Percentiles rank a stretch among this genome's conserved stretches.
Evolutionary conservation across 2,888 invertebrate genomes (phyloP).

Genomic region (Plagodis dolabraria): DNA sequence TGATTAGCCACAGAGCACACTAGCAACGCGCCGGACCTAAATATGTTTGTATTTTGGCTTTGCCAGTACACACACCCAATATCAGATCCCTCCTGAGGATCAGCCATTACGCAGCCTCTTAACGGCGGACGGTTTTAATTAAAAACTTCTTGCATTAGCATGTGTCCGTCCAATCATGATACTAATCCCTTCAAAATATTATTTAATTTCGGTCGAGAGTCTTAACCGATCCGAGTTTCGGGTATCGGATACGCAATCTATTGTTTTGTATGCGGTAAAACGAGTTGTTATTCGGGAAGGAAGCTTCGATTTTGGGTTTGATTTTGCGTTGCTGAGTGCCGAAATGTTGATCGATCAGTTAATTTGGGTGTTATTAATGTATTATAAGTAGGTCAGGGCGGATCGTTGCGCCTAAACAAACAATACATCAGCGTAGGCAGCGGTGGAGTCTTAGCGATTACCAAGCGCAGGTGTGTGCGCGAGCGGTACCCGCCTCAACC

Average conservation of each 20-base stretch:
- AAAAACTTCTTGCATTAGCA: slow-evolving; percentile 84
- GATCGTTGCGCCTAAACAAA: slow-evolving; percentile 68
- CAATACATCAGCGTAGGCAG: slow-evolving; percentile 58
- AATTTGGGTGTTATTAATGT: slow-evolving; percentile 64
- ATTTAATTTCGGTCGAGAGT: slow-evolving; percentile 67
- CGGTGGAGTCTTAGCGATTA: slow-evolving; percentile 68
- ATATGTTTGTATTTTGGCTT: slow-evolving; percentile 83
- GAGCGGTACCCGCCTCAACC: slow-evolving; percentile 57
- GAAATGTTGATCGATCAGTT: slow-evolving; percentile 42
- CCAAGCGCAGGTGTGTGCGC: slow-evolving; percentile 73
- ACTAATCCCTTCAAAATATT: slow-evolving; percentile 78
- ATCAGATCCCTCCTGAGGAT: slow-evolving; percentile 80
- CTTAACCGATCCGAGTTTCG: slow-evolving; percentile 40
- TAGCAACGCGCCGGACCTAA: slow-evolving; percentile 75
- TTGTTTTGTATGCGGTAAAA: slow-evolving; percentile 41
- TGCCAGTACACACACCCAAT: slow-evolving; percentile 73
- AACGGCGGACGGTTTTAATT: slow-evolving; percentile 82
- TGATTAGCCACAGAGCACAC: slow-evolving; percentile 77
- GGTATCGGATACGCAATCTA: slow-evolving; percentile 35
- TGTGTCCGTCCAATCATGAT: slow-evolving; percentile 75
- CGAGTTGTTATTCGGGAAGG: slow-evolving; percentile 29
- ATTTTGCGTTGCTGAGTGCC: slow-evolving; percentile 15
- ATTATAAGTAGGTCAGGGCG: slow-evolving; percentile 65
- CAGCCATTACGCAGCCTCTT: slow-evolving; percentile 83
- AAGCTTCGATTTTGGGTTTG: slow-evolving; percentile 27